Percentiles rank a stretch among this genome's conserved stretches.
Conservation (phyloP, 2,888 invertebrate genomes). For the Hipparchia sbordonii region DNA sequence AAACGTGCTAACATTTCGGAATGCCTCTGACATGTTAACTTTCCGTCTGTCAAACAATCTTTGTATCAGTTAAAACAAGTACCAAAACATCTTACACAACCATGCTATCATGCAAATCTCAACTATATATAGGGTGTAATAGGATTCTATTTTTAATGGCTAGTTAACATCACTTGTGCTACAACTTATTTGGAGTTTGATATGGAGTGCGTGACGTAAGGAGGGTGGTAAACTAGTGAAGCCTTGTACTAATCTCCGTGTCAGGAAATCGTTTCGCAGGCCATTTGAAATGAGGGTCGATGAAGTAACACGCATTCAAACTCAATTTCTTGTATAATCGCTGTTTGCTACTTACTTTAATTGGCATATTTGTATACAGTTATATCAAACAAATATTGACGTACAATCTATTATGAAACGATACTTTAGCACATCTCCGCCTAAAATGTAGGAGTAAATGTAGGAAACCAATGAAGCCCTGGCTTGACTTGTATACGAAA, state of each 20-base stretch:
- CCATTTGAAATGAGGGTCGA: conserved; percentile 79
- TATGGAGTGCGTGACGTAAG: conserved; percentile 81
- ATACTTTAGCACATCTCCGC: not conserved
- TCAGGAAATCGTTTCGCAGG: conserved; percentile 83
- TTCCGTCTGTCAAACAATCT: conserved; percentile 80
- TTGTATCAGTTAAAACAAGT: conserved; percentile 56
- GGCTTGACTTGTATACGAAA: too few species aligned
- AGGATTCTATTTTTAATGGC: conserved; percentile 37
- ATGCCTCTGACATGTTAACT: conserved; percentile 81
- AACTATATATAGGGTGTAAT: conserved; percentile 50
- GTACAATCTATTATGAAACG: not conserved
- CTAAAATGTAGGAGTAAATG: too few species aligned
- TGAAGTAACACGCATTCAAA: conserved; percentile 76
- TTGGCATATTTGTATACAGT: conserved; percentile 51
- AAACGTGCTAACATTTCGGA: conserved; percentile 48
- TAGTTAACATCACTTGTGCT: conserved; percentile 60
- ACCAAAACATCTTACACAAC: conserved; percentile 2
- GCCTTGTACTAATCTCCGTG: conserved; percentile 83
- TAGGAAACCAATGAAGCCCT: too few species aligned
- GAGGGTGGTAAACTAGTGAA: conserved; percentile 79
- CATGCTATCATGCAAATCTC: conserved; percentile 47
- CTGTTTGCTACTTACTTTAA: conserved; percentile 63
- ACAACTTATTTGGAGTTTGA: conserved; percentile 54
- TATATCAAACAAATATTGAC: conserved; percentile 11
- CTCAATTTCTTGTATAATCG: conserved; percentile 75